Base-by-base conservation (phyloP, 2,888 invertebrate species). In the Eucriotettix oculatus region DNA sequence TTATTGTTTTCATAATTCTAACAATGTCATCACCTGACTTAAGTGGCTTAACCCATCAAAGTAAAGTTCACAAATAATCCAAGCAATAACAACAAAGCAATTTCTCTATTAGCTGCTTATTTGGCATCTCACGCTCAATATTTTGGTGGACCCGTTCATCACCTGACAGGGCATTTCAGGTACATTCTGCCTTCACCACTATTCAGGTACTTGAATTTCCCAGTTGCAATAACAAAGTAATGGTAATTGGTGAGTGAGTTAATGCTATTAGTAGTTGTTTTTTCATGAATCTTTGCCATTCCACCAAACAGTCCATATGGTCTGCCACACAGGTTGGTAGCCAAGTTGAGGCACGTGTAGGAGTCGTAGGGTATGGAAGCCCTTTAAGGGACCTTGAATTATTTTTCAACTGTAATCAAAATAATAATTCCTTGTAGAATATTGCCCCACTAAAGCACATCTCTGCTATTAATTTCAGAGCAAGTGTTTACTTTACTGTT, bases 11-110 rank as follows among this genome's bases (percentile, higher is more conserved):
- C n/a, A n/a, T n/a, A n/a, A n/a, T n/a, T n/a, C n/a, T n/a, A n/a
- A n/a, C n/a, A n/a, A n/a, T n/a, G n/a, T n/a, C n/a, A n/a, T n/a
- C n/a, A n/a, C n/a, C n/a, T n/a, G n/a, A n/a, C n/a, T n/a, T n/a
- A n/a, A n/a, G n/a, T n/a, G n/a, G n/a, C n/a, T n/a, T n/a, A 90
- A 68, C 90, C 91, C n/a, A 90, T 93, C 69, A 92, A 91, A 42
- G 93, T 93, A 65, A 94, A 93, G 75, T 94, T 94, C 75, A 92
- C 93, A 69, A 93, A 94, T 76, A 92, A 91, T 71, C 93, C 92
- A 7, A 87, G 86, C 75, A 87, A 86, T 76, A 89, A 89, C 76
- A 85, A 85, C 72, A 87, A 87, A 72, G 85, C 86, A 44, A 79
- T 87, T 65, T 85, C 87, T 64, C 87, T 87, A 43, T 72, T 87